Percentiles rank a stretch among this genome's conserved stretches.
These are phyloP conservation scores for Epizoanthus scotinus DNA, from an alignment of 92 coral and sea anemone species.

Conservation along the genomic window DNA sequence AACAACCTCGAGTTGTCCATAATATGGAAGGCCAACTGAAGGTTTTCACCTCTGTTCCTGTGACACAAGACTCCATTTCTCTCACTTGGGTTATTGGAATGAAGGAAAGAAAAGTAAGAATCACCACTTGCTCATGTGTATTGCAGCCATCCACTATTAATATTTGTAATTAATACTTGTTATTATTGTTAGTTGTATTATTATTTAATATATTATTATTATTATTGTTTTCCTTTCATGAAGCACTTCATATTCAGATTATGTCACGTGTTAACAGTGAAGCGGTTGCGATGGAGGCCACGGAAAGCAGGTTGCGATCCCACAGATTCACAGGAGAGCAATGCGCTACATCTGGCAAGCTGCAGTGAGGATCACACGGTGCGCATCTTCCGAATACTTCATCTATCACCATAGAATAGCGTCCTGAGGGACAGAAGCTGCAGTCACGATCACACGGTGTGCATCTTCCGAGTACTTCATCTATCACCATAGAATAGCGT, in stretches of 20 bases:
- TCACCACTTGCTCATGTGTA: too few species aligned
- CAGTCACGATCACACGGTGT: constrained; percentile 45
- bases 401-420: constrained; percentile 2
- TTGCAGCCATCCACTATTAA: too few species aligned
- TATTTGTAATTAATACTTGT: too few species aligned
- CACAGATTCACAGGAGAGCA: background rate
- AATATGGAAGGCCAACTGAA: too few species aligned
- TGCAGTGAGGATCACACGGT: constrained; percentile 86
- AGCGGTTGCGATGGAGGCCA: constrained; percentile 88
- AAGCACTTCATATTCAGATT: constrained; percentile 47
- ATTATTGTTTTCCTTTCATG: constrained; percentile 46
- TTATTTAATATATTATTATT: too few species aligned
- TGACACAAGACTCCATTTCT: too few species aligned
- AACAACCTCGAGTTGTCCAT: too few species aligned
- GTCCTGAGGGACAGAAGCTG: constrained; percentile 14
- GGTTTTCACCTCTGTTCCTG: too few species aligned
- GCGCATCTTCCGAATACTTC: constrained; percentile 60
- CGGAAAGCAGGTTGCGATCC: background rate
- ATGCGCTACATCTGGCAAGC: constrained; percentile 69
- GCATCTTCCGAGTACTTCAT: constrained; percentile 14
- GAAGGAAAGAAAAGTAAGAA: too few species aligned
- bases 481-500: background rate
- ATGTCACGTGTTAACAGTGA: constrained; percentile 81
- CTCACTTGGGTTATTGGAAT: too few species aligned
- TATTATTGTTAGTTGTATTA: too few species aligned